Conservation (phyloP, 2,797 vertebrate species). For the Rhabdomys pumilio region DNA sequence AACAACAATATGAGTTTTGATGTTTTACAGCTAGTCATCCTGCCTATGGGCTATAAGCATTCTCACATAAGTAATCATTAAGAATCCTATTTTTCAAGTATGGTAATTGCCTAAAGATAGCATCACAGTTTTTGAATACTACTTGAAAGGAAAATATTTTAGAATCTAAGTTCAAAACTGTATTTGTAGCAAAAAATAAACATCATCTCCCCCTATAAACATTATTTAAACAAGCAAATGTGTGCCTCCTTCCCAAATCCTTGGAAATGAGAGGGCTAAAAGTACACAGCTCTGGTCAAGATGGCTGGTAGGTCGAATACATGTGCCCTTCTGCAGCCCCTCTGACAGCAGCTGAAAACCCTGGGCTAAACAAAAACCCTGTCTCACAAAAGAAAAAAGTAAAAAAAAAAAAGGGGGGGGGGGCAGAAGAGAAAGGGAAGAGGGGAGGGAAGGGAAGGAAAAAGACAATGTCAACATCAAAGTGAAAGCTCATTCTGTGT, state of each 20-base stretch:
- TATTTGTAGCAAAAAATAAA: constrained; percentile 29
- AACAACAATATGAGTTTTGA: background rate
- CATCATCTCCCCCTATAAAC: background rate
- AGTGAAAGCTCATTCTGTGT: background rate
- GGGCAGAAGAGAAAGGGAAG: no score
- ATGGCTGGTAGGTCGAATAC: background rate
- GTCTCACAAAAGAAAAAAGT: background rate
- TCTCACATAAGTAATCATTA: constrained; percentile 37
- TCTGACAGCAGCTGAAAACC: background rate
- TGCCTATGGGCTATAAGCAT: background rate
- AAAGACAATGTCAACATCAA: background rate
- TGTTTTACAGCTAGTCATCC: constrained; percentile 29
- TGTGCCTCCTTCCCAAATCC: constrained; percentile 1
- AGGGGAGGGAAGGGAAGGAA: no score
- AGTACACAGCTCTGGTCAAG: background rate
- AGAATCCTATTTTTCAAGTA: constrained; percentile 42
- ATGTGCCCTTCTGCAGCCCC: background rate
- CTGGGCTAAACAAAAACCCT: background rate
- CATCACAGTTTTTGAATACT: constrained; percentile 19
- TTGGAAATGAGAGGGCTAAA: constrained; percentile 26
- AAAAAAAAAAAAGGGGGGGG: background rate
- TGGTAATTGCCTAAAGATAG: background rate
- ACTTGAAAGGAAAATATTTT: constrained; percentile 62
- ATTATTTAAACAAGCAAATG: constrained; percentile 54
- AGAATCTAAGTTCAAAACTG: constrained; percentile 60